Evolutionary conservation across 2,797 vertebrate genomes (phyloP), one percentile per base, ranked within the genome.

Genomic region (Todus mexicanus): DNA sequence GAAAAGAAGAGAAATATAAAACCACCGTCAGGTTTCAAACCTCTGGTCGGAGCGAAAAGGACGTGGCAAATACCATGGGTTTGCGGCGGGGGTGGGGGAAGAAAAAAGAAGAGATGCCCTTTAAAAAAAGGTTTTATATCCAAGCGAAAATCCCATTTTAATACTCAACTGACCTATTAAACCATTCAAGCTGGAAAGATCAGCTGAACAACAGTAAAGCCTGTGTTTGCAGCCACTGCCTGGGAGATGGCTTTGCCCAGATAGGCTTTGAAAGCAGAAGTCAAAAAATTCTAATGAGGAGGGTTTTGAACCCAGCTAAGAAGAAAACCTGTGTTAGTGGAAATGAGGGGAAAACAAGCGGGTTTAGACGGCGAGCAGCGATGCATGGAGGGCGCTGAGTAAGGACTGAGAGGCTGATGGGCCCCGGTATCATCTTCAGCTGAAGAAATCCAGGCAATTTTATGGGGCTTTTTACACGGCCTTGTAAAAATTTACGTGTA

Each of bases 71-170:
- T 10, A 45, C 2, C 26, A 87, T 66, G 22, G 0, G 0, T 20
- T 78, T 40, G 38, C 25, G 16, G 64, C 13, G 25, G 5, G n/a
- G 15, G 18, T 3, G 15, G 15, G 20, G 15, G 19, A 29, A 38
- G 37, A 48, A 8, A 37, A 26, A 27, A 47, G 35, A 37, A 59
- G 35, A 15, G 0, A 25, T 2, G 50, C 13, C 56, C 73, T 89
- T 84, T 70, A 57, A 53, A 85, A n/a, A 82, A n/a, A 25, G 47
- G 51, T 70, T 92, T 84, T 40, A 51, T 47, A 84, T n/a, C 51
- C 70, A 51, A 86, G 76, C 42, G 82, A 85, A 89, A 89, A 84
- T 66, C 56, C 48, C 43, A 31, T 72, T 94, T 91, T 56, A 86
- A 68, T 81, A 48, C 73, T 65, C 37, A 23, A 21, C 51, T 66